phyloP scores from a whole-genome alignment of 1,140 invertebrate genomes.

The Cotesia vestalis region DNA sequence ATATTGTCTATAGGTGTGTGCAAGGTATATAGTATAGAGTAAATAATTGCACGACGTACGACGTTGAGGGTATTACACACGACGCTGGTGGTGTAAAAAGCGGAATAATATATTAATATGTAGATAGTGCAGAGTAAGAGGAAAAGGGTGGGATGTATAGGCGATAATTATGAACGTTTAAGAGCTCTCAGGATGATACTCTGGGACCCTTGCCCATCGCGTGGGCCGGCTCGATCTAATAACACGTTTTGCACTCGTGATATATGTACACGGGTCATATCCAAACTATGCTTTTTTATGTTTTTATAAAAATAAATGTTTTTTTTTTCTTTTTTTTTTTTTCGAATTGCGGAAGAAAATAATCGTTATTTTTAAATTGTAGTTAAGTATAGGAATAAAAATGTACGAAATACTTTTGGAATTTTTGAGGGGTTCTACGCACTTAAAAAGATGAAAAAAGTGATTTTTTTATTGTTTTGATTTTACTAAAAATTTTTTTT shows the following conservation, averaged over 20 bases:
- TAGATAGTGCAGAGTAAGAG: conserved; percentile 18
- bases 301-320: too few species aligned
- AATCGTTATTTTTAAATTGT: too few species aligned
- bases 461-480: too few species aligned
- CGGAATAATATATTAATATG: conserved; percentile 19
- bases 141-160: conserved; percentile 50
- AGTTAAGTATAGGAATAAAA: too few species aligned
- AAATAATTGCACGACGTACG: conserved; percentile 54
- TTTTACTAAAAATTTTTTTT: too few species aligned
- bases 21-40: conserved; percentile 16
- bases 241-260: conserved; percentile 50
- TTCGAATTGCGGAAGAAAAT: too few species aligned
- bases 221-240: conserved; percentile 58
- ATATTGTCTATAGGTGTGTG: conserved; percentile 24
- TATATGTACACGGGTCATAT: conserved; percentile 35
- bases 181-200: conserved; percentile 37
- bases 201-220: conserved; percentile 35
- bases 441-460: too few species aligned
- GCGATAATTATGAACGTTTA: conserved; percentile 58
- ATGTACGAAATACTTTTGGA: too few species aligned
- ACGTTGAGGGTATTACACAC: conserved; percentile 34
- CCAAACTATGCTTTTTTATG: neutral
- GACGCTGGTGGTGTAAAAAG: conserved; percentile 10
- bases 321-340: too few species aligned
- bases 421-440: too few species aligned